Evolutionary conservation across 2,113 vertebrate genomes (phyloP).

Genomic region (Chascanopsetta lugubris): DNA sequence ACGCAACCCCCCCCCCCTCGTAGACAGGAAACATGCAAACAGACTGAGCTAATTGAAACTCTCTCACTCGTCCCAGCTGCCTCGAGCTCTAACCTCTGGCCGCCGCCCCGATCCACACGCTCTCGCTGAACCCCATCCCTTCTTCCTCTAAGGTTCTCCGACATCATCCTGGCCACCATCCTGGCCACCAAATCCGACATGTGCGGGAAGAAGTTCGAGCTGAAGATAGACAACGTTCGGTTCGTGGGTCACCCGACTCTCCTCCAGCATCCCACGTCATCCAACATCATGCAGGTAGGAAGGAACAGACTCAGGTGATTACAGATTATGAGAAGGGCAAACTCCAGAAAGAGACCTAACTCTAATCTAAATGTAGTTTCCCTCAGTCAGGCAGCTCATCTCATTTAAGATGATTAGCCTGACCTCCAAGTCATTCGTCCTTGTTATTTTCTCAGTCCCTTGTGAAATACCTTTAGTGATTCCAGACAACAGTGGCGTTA

Average conservation of each 20-base stretch:
- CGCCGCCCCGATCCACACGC: neutral
- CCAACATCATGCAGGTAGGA: slow-evolving; percentile 81
- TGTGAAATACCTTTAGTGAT: too few relatives aligned
- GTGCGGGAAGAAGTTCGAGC: slow-evolving; percentile 97
- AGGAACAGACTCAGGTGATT: neutral
- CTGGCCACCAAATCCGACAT: slow-evolving; percentile 98
- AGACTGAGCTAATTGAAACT: slow-evolving; percentile 36
- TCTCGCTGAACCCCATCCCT: slow-evolving; percentile 23
- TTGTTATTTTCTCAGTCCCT: too few relatives aligned
- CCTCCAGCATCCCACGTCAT: slow-evolving; percentile 91
- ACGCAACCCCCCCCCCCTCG: slow-evolving; percentile 22
- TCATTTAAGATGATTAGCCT: too few relatives aligned
- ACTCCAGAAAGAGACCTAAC: too few relatives aligned
- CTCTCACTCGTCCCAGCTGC: slow-evolving; percentile 23
- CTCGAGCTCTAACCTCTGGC: slow-evolving; percentile 1
- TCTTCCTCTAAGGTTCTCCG: slow-evolving; percentile 91
- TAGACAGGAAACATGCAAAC: slow-evolving; percentile 29
- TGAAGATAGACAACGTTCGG: slow-evolving; percentile 98
- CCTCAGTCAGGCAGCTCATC: too few relatives aligned
- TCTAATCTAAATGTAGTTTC: too few relatives aligned
- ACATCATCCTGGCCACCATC: slow-evolving; percentile 97
- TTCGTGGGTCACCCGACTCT: slow-evolving; percentile 97
- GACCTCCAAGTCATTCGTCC: too few relatives aligned
- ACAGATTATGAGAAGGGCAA: too few relatives aligned
- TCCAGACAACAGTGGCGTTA: too few relatives aligned